phyloP scores from a whole-genome alignment of 2,888 invertebrate species.

The Drosophila lutescens region DNA sequence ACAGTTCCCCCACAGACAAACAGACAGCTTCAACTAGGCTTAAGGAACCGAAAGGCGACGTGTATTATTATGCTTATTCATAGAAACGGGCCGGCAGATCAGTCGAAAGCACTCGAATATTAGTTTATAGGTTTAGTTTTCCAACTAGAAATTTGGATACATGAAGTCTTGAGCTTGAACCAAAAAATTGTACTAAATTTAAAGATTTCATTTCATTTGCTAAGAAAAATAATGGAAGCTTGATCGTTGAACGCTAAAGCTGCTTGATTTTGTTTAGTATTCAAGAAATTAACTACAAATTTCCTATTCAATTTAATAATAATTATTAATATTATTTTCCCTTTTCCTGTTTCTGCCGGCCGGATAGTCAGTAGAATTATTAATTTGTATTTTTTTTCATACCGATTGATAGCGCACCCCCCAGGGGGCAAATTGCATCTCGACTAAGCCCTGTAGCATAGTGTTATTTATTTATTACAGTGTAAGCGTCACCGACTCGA shows the following conservation, averaged over 20 bases:
- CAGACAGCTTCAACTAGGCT: slow-evolving; percentile 10
- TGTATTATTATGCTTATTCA: slow-evolving; percentile 31
- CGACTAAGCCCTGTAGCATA: slow-evolving; percentile 19
- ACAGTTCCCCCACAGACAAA: neutral
- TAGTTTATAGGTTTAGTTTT: neutral
- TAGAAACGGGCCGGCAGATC: slow-evolving; percentile 14
- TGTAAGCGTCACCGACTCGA: slow-evolving; percentile 23
- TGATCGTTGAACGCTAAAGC: slow-evolving; percentile 4
- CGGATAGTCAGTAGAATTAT: slow-evolving; percentile 37
- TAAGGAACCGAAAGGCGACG: neutral
- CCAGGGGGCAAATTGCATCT: slow-evolving; percentile 5
- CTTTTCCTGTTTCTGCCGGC: slow-evolving; percentile 13
- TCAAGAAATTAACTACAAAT: neutral
- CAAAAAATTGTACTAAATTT: neutral
- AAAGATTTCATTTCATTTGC: neutral
- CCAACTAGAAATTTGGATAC: neutral
- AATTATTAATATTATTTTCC: neutral
- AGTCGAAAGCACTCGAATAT: neutral
- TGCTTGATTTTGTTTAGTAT: neutral
- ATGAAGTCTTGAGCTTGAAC: slow-evolving; percentile 2
- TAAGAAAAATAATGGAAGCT: neutral
- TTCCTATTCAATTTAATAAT: too few species aligned
- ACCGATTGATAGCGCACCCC: neutral
- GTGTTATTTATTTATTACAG: slow-evolving; percentile 38
- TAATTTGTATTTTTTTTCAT: slow-evolving; percentile 12